Evolutionary conservation across 2,888 invertebrate genomes (phyloP).

Genomic region (Dolichomitus sp.): DNA sequence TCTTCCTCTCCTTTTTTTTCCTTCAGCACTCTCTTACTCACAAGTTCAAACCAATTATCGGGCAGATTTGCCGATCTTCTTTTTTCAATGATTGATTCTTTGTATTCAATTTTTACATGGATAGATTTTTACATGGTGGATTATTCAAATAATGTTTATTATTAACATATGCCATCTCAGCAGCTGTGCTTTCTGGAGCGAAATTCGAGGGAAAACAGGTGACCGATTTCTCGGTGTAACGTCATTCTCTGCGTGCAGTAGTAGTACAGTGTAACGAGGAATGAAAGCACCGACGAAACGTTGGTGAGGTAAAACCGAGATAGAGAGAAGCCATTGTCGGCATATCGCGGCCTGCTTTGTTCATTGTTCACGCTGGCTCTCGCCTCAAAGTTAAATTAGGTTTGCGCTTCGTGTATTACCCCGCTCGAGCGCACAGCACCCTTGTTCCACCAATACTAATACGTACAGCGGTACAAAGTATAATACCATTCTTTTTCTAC

Average conservation of each 20-base stretch:
- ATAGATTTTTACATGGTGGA: too few species aligned
- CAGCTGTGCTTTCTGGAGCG: neutral
- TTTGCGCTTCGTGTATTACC: conserved; percentile 66
- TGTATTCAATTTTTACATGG: too few species aligned
- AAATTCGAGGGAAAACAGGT: conserved; percentile 10
- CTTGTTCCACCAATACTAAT: conserved; percentile 54
- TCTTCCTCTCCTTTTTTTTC: too few species aligned
- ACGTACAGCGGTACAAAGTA: conserved; percentile 26
- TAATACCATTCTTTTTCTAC: conserved; percentile 20
- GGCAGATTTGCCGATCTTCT: too few species aligned
- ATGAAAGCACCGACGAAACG: conserved; percentile 43
- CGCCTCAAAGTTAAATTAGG: conserved; percentile 72
- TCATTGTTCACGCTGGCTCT: conserved; percentile 70
- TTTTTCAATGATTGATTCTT: too few species aligned
- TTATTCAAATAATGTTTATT: too few species aligned
- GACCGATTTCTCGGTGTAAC: conserved; percentile 14
- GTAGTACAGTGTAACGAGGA: conserved; percentile 1
- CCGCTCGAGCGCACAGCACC: conserved; percentile 60
- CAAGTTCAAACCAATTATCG: too few species aligned
- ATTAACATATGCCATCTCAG: too few species aligned
- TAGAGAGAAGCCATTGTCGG: conserved; percentile 66
- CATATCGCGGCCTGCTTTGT: conserved; percentile 69
- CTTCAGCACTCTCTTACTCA: too few species aligned
- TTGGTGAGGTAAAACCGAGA: conserved; percentile 45
- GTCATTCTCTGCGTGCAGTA: neutral